These are phyloP conservation scores for Plotosus lineatus DNA, from an alignment of 2,113 vertebrate genomes.

Conservation along the genomic window DNA sequence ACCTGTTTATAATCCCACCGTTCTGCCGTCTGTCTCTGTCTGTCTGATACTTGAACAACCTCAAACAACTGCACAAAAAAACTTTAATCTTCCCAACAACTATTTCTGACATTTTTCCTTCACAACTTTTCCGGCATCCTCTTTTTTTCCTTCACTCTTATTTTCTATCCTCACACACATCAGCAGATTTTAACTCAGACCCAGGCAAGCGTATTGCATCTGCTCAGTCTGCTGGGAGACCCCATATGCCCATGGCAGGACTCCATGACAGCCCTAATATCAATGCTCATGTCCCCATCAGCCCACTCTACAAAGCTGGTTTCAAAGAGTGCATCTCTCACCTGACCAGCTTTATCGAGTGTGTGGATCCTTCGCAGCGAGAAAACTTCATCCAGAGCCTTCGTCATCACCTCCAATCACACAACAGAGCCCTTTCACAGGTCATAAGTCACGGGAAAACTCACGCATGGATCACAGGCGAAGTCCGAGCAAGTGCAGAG, in stretches of 20 bases:
- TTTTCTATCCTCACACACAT: neutral
- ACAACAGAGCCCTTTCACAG: conserved; percentile 3
- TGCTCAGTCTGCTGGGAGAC: neutral
- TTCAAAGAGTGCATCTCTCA: conserved; percentile 54
- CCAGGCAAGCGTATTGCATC: neutral
- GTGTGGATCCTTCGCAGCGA: conserved; percentile 47
- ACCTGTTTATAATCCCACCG: conserved; percentile 5
- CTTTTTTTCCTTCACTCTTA: neutral
- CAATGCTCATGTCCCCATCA: conserved; percentile 21
- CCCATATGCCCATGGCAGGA: neutral
- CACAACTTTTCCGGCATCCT: neutral
- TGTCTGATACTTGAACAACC: neutral
- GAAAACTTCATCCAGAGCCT: conserved; percentile 50
- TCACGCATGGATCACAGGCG: conserved; percentile 14
- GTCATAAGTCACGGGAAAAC: conserved; percentile 25
- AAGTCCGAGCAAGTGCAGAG: conserved; percentile 32
- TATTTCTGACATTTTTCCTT: neutral
- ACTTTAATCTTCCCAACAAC: neutral
- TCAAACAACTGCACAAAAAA: neutral
- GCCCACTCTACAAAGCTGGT: conserved; percentile 52
- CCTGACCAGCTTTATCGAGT: conserved; percentile 50
- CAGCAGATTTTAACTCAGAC: conserved; percentile 33
- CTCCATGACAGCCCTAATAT: conserved; percentile 13
- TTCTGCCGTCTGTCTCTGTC: neutral
- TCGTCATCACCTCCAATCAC: conserved; percentile 44